Percentiles rank a stretch among this genome's conserved stretches.
Evolutionary conservation across 64 coral and sea anemone species (phyloP).

Genomic region (Montipora efflorescens): DNA sequence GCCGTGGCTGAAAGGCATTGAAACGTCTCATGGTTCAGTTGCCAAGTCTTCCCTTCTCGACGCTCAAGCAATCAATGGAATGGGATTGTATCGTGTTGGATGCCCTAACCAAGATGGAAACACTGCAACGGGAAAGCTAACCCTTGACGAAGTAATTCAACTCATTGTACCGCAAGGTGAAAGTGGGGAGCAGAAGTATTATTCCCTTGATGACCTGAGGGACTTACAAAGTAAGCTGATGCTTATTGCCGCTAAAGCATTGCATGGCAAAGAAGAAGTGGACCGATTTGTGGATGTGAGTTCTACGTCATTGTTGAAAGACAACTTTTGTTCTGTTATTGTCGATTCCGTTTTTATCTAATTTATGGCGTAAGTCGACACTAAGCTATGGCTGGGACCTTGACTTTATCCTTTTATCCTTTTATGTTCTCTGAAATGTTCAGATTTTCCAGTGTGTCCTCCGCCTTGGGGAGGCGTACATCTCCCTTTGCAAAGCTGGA

Average conservation of each 20-base stretch:
- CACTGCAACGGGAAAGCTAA: background rate
- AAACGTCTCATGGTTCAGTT: conserved; percentile 89
- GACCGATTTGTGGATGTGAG: conserved; percentile 72
- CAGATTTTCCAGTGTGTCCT: conserved; percentile 69
- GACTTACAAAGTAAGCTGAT: conserved; percentile 75
- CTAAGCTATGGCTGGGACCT: too few relatives aligned
- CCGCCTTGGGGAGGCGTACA: conserved; percentile 67
- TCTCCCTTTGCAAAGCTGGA: conserved; percentile 67
- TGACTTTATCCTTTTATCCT: background rate
- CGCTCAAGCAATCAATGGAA: conserved; percentile 72
- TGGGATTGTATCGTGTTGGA: conserved; percentile 71
- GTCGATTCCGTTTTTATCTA: too few relatives aligned
- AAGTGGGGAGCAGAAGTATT: conserved; percentile 1
- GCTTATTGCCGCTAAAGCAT: conserved; percentile 72
- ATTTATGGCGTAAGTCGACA: too few relatives aligned
- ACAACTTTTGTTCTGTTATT: too few relatives aligned
- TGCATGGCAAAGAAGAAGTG: conserved; percentile 54
- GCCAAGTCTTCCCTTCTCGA: conserved; percentile 76
- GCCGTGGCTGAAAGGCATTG: conserved; percentile 84
- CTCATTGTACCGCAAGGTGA: background rate
- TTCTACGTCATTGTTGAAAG: background rate
- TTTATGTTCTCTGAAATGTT: background rate
- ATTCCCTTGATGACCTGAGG: conserved; percentile 48
- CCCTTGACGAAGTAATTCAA: conserved; percentile 3
- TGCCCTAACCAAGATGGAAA: background rate